Base-by-base conservation (phyloP, 2,113 vertebrate genomes). In the Coptodon bakossiorum region DNA sequence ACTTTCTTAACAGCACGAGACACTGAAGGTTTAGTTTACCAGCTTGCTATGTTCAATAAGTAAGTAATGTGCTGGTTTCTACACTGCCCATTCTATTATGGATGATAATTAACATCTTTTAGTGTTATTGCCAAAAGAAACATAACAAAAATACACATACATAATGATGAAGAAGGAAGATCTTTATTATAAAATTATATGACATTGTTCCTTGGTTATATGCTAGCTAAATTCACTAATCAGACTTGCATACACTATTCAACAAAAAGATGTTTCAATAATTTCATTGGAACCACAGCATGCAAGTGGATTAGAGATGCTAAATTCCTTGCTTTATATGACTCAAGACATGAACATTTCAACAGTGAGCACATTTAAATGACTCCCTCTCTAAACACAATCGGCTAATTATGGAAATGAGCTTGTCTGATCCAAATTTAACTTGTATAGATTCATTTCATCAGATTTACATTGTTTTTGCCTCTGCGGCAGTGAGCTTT, bases 401-500 rank as follows among this genome's bases (percentile, higher is more conserved):
- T 92, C 27, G 61, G 79, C 88, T 92, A 89, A 94, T 95, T 94
- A 95, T 94, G 92, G 61, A 93, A 92, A 95, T 90, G 82, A 89
- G 84, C 84, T 40, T 6, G 71, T 85, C 73, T 86, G 83, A 94
- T 93, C 85, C 88, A 90, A 91, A 93, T 91, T 87, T 87, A 90
- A 94, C 86, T 86, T 43, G 27, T 91, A 91, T 79, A 11, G 84
- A 93, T 82, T 88, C 43, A 85, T 93, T 90, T 91, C 48, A 90
- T 94, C 89, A 88, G 82, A 88, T 90, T 88, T 43, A 43, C 81
- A 85, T 93, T 90, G 91, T 86, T 78, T 79, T 76, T 84, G 31
- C 59, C 68, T 81, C 54, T 1, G 1, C 59, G 13, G 80, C 83
- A 53, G 29, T 53, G 31, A 83, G 85, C 66, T 85, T 22, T 52